phyloP scores from a whole-genome alignment of 2,888 invertebrate genomes.

The Globia sparganii region DNA sequence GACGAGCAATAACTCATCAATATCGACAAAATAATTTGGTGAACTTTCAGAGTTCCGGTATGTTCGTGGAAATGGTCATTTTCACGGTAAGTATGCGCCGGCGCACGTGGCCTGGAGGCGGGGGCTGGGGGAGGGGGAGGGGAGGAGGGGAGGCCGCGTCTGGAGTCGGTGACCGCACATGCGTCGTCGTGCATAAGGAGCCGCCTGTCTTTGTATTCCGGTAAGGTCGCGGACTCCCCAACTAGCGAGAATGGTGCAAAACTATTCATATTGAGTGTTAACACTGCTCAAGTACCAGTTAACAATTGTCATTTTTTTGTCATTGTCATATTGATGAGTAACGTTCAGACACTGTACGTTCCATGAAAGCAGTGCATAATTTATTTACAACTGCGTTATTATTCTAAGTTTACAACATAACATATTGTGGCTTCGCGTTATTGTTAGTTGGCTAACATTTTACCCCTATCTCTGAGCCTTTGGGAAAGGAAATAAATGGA shows the following conservation, averaged over 20 bases:
- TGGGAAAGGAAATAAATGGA: slow-evolving; percentile 4
- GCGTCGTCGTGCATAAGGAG: slow-evolving; percentile 85
- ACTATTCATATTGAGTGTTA: slow-evolving; percentile 87
- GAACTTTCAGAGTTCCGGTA: slow-evolving; percentile 80
- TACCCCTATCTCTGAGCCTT: neutral
- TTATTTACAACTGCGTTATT: slow-evolving; percentile 68
- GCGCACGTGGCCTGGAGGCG: slow-evolving; percentile 77
- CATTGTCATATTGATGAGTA: slow-evolving; percentile 81
- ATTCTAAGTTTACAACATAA: no score
- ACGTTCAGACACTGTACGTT: slow-evolving; percentile 67
- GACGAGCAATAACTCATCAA: slow-evolving; percentile 50
- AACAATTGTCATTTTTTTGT: slow-evolving; percentile 85
- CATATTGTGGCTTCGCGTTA: slow-evolving; percentile 48
- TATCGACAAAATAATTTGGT: slow-evolving; percentile 60
- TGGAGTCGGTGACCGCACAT: slow-evolving; percentile 87
- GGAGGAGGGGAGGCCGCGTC: slow-evolving; percentile 62
- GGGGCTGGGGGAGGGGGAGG: slow-evolving; percentile 60
- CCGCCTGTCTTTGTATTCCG: slow-evolving; percentile 85
- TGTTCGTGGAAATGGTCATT: slow-evolving; percentile 87
- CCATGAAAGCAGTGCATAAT: slow-evolving; percentile 73
- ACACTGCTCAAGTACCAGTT: slow-evolving; percentile 81
- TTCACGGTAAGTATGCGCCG: slow-evolving; percentile 82
- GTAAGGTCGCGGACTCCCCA: slow-evolving; percentile 83
- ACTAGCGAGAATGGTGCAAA: slow-evolving; percentile 85
- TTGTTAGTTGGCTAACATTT: slow-evolving; percentile 17